phyloP scores from a whole-genome alignment of 2,888 invertebrate species.

The Calameuta idolon region DNA sequence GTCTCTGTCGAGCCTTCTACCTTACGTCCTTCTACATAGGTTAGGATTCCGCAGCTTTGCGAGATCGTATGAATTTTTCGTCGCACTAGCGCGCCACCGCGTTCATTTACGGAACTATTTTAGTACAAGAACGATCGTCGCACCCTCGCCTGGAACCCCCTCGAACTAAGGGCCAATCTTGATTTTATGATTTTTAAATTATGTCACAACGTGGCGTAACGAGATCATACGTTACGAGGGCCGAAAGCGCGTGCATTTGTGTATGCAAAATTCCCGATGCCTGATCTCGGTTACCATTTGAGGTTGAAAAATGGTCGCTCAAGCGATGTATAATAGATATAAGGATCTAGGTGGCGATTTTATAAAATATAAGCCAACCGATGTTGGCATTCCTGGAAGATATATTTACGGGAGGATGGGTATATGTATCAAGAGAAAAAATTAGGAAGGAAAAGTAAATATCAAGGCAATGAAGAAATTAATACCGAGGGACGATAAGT shows the following conservation, averaged over 20 bases:
- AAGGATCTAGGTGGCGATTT: conserved; percentile 29
- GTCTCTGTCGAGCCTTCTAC: not conserved
- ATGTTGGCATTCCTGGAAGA: not conserved
- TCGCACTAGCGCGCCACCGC: not conserved
- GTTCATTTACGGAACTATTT: not conserved
- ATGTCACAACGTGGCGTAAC: conserved; percentile 36
- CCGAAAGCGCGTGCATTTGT: conserved; percentile 6
- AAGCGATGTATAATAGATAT: conserved; percentile 21
- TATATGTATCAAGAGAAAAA: not conserved
- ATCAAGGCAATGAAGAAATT: not conserved
- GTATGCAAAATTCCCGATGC: not conserved
- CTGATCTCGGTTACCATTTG: conserved; percentile 27
- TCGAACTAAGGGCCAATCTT: not conserved
- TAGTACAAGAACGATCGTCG: not conserved
- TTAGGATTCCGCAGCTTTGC: not conserved
- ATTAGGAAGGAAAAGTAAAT: not conserved
- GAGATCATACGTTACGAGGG: conserved; percentile 28
- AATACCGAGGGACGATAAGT: not conserved
- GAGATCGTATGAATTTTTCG: not conserved
- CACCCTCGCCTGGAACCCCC: not conserved
- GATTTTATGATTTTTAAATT: conserved; percentile 14
- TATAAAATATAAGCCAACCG: conserved; percentile 22
- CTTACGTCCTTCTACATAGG: not conserved
- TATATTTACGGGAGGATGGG: not conserved
- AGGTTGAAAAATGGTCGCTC: conserved; percentile 35